Percentiles rank a stretch among this genome's conserved stretches.
These are phyloP conservation scores for Zosterops hypoxanthus DNA, from an alignment of 2,113 vertebrate species.

Conservation along the genomic window DNA sequence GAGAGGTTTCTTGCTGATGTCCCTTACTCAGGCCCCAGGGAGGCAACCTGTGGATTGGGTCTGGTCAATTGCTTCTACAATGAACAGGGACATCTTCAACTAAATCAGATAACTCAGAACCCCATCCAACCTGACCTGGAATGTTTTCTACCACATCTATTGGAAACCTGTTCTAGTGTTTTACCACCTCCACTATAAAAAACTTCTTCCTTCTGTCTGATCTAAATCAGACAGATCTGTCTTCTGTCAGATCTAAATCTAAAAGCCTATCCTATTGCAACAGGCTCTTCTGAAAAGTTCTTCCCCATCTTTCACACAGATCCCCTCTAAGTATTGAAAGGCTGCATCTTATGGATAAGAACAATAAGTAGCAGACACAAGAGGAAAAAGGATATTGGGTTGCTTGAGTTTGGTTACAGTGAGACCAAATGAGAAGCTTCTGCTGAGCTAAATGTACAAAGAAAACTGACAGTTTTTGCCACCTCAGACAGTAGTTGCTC, in stretches of 20 bases:
- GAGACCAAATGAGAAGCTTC: neutral
- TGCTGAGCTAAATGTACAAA: neutral
- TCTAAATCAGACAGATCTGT: no score
- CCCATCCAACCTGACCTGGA: neutral
- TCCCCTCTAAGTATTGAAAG: neutral
- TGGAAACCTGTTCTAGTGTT: neutral
- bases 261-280: neutral
- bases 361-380: neutral
- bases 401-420: neutral
- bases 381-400: neutral
- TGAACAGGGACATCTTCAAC: neutral
- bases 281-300: neutral
- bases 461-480: neutral
- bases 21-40: neutral
- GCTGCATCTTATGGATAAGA: neutral
- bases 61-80: neutral
- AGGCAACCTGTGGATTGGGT: neutral
- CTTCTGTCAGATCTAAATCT: no score
- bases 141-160: neutral
- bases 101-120: neutral
- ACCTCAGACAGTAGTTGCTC: neutral
- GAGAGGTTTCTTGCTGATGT: neutral
- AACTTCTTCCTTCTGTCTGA: neutral
- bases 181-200: neutral
- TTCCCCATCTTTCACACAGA: neutral